A percentile compares a stretch with the other conserved stretches of the same genome.
Evolutionary conservation across 2,888 invertebrate genomes (phyloP).

Genomic region (Philaethria dido): DNA sequence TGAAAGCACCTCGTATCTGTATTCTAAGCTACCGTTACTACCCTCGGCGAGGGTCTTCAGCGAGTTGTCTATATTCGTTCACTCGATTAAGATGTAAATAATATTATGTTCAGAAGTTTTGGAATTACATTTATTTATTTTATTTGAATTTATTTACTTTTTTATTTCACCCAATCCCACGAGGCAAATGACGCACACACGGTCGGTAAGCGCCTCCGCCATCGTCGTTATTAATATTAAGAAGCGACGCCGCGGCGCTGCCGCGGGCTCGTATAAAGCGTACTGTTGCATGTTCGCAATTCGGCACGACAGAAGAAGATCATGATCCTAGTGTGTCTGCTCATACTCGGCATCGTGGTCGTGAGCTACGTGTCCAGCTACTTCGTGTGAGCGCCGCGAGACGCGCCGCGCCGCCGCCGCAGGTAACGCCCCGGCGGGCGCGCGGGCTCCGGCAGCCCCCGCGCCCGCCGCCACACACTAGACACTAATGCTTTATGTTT

Average conservation of each 20-base stretch:
- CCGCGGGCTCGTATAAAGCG: constrained; percentile 67
- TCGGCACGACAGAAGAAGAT: constrained; percentile 91
- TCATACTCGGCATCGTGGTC: constrained; percentile 91
- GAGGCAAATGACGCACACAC: constrained; percentile 80
- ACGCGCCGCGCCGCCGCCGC: constrained; percentile 56
- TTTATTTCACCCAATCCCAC: constrained; percentile 46
- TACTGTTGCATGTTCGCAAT: constrained; percentile 75
- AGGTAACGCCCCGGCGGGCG: constrained; percentile 73
- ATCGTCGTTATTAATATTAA: constrained; percentile 29
- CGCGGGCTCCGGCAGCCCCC: constrained; percentile 48
- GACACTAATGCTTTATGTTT: constrained; percentile 77
- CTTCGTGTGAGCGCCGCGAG: constrained; percentile 83
- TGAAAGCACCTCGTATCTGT: constrained; percentile 30
- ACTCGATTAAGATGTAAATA: constrained; percentile 77
- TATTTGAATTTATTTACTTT: constrained; percentile 66
- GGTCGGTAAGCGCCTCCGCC: constrained; percentile 45
- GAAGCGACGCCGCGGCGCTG: constrained; percentile 20
- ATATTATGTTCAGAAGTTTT: constrained; percentile 63
- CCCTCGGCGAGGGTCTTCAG: no score
- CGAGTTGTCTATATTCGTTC: constrained; percentile 37
- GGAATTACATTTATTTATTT: constrained; percentile 82
- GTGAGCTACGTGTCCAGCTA: constrained; percentile 87
- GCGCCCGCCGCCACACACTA: constrained; percentile 63
- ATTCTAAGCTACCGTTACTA: constrained; percentile 18
- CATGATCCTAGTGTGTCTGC: constrained; percentile 95